These are phyloP conservation scores for Heteromurus nitidus DNA, from an alignment of 2,888 invertebrate genomes.

Conservation along the genomic window DNA sequence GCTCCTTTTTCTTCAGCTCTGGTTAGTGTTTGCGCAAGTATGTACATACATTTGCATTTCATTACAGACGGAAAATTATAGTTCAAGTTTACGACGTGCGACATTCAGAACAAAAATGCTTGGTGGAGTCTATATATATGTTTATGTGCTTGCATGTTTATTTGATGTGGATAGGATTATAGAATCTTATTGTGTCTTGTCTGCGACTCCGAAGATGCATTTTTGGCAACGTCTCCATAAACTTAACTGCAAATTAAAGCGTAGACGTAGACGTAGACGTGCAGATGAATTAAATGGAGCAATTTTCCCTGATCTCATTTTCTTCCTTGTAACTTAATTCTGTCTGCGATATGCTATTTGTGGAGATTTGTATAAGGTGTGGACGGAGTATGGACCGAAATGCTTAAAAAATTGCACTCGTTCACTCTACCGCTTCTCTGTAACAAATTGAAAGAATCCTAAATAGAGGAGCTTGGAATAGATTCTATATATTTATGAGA, in stretches of 20 bases:
- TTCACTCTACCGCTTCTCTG: too few species aligned
- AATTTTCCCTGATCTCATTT: not conserved
- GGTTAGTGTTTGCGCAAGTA: not conserved
- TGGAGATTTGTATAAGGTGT: not conserved
- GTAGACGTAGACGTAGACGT: not conserved
- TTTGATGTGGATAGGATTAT: too few species aligned
- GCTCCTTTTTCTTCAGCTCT: not conserved
- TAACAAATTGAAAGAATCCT: too few species aligned
- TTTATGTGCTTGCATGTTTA: too few species aligned
- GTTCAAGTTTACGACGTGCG: conserved; percentile 35
- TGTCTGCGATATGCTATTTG: not conserved
- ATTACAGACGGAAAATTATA: conserved; percentile 30
- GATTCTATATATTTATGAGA: too few species aligned
- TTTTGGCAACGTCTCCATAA: not conserved
- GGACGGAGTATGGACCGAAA: not conserved
- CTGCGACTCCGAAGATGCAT: not conserved
- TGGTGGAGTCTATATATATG: too few species aligned
- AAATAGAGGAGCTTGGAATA: too few species aligned
- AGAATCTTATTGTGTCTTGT: too few species aligned
- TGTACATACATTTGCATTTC: conserved; percentile 30
- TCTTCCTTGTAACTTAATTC: not conserved
- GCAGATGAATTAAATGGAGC: not conserved
- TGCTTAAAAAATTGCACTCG: not conserved
- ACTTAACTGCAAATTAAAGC: not conserved
- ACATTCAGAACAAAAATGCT: conserved; percentile 17